A percentile compares a stretch with the other conserved stretches of the same genome.
Evolutionary conservation across 1,140 invertebrate species (phyloP).

Genomic region (Aplysia californica): DNA sequence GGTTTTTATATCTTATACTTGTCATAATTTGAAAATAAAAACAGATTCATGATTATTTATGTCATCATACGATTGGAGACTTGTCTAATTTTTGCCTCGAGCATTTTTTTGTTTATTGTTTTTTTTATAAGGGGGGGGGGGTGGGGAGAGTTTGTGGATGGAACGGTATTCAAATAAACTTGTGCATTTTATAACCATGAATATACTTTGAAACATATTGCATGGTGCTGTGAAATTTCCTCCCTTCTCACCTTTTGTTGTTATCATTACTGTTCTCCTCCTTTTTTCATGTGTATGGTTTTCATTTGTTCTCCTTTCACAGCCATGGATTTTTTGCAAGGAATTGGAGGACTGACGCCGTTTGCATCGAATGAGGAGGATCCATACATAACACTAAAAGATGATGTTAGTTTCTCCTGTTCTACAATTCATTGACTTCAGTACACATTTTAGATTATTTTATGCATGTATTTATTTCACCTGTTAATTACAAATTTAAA

Average conservation of each 20-base stretch:
- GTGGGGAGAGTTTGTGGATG: neutral
- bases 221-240: too few relatives aligned
- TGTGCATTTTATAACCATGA: conserved; percentile 6
- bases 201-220: too few relatives aligned
- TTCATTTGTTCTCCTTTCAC: conserved; percentile 9
- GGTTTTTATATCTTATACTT: conserved; percentile 2
- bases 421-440: neutral
- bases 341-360: conserved; percentile 69
- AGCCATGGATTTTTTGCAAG: conserved; percentile 44
- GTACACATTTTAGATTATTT: neutral
- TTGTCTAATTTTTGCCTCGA: neutral
- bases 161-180: neutral
- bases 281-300: neutral
- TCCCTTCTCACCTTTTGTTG: too few relatives aligned
- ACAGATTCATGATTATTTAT: neutral
- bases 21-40: neutral
- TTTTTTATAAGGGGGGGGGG: neutral
- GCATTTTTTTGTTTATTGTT: neutral
- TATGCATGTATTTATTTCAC: neutral
- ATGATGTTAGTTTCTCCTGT: conserved; percentile 53
- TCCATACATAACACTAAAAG: conserved; percentile 71
- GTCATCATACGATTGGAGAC: neutral
- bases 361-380: conserved; percentile 72
- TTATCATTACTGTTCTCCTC: too few relatives aligned
- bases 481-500: neutral